Base-by-base conservation (phyloP, 2,113 vertebrate species). In the Albula glossodonta region DNA sequence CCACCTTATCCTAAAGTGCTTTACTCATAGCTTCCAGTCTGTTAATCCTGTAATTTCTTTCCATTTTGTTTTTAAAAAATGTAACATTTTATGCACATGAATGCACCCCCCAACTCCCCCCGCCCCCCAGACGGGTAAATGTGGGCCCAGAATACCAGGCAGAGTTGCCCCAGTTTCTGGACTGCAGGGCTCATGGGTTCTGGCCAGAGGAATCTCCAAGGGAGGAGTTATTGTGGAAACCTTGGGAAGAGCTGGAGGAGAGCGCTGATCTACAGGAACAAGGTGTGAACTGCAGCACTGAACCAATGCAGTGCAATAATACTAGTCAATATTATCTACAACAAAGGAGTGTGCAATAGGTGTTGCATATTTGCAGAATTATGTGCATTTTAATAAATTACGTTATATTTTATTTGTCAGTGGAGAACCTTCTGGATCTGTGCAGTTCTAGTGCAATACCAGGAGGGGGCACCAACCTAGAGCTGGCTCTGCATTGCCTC, bases 401-500 rank as follows among this genome's bases (percentile, higher is more conserved):
- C 74, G 11, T 86, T n/a, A 19, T 66, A 19, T 3, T 15, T 82
- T 82, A 4, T 7, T 50, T 86, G 41, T 49, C 87, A 96, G 96
- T 96, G 90, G 95, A 93, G 86, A 91, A 86, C 89, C 89, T 96
- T 90, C 78, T 96, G 85, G 93, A 92, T 52, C 87, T 96, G 91
- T 94, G 95, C 80, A 94, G 93, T 88, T 96, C 96, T 81, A 94
- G 95, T 78, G 95, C 93, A 11, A 22, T 96, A 51, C 95, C 95
- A 91, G 95, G 95, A 86, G 94, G 96, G 52, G 94, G 95, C 87
- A 94, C 93, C 80, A 96, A 96, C 90, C 90, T 92, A 0, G 96
- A 96, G 89, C 92, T 96, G 85, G 95, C 95, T 2, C 91, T 96
- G 82, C 95, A 96, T 87, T 94, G 95, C 83, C 93, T 96, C 25